Percentiles rank a stretch among this genome's conserved stretches.
These are phyloP conservation scores for Mactromeris polynyma DNA, from an alignment of 2,888 invertebrate genomes.

Conservation along the genomic window DNA sequence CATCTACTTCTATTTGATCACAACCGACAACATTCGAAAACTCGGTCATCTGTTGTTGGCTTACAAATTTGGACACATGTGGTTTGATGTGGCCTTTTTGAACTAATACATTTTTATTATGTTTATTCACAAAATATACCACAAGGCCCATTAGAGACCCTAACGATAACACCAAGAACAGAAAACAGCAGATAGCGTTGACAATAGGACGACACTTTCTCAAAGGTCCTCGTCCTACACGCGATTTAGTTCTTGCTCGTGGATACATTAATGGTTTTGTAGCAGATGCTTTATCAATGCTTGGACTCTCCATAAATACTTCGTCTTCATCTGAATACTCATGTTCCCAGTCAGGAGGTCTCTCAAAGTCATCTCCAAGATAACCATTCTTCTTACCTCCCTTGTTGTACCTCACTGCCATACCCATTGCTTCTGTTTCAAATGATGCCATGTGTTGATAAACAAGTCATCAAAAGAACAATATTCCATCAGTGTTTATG, in stretches of 20 bases:
- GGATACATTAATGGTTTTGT: conserved; percentile 83
- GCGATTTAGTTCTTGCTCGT: conserved; percentile 75
- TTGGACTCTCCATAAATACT: conserved; percentile 79
- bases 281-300: conserved; percentile 72
- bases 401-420: conserved; percentile 64
- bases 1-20: conserved; percentile 89
- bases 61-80: conserved; percentile 29
- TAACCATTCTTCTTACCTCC: conserved; percentile 71
- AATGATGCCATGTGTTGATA: conserved; percentile 21
- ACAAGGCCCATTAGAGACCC: conserved; percentile 79
- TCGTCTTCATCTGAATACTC: conserved; percentile 82
- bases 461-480: background rate
- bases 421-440: conserved; percentile 51
- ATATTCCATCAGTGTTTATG: no score
- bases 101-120: conserved; percentile 42
- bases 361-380: conserved; percentile 70
- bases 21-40: conserved; percentile 89
- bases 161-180: conserved; percentile 76
- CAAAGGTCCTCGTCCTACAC: conserved; percentile 71
- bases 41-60: conserved; percentile 27
- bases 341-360: conserved; percentile 72
- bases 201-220: conserved; percentile 77
- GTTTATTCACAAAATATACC: conserved; percentile 80
- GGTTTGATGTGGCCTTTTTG: background rate
- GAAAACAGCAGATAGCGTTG: conserved; percentile 78